Evolutionary conservation across 2,888 invertebrate genomes (phyloP).

Genomic region (Pyrrhia umbra): DNA sequence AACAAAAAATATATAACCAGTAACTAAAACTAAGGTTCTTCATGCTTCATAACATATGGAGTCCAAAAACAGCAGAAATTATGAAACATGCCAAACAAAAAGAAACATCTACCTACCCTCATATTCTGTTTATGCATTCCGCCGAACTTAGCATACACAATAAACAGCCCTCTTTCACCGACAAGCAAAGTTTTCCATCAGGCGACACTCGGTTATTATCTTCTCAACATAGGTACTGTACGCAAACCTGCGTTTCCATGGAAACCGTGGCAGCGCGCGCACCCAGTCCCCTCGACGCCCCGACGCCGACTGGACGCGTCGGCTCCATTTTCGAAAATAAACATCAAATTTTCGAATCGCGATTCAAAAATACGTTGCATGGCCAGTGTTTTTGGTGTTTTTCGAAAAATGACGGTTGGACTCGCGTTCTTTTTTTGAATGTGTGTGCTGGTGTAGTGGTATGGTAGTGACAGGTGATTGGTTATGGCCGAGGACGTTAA

Average conservation of each 20-base stretch:
- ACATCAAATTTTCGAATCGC: constrained; percentile 62
- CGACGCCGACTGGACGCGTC: constrained; percentile 75
- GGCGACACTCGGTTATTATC: constrained; percentile 50
- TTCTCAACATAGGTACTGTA: constrained; percentile 53
- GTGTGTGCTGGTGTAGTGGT: constrained; percentile 63
- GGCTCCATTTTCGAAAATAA: constrained; percentile 65
- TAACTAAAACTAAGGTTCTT: too few relatives aligned
- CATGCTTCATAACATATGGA: too few relatives aligned
- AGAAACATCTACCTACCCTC: neutral
- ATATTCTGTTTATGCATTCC: constrained; percentile 18
- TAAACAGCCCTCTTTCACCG: constrained; percentile 24
- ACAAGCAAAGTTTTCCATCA: constrained; percentile 55
- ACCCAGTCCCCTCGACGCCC: constrained; percentile 78
- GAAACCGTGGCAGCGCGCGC: constrained; percentile 85
- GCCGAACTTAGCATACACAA: constrained; percentile 42
- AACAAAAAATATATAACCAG: too few relatives aligned
- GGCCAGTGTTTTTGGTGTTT: constrained; percentile 7
- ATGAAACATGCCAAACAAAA: neutral
- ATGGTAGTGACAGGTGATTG: constrained; percentile 68
- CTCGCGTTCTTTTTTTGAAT: constrained; percentile 49
- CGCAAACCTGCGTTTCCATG: constrained; percentile 78
- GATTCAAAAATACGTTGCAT: constrained; percentile 30
- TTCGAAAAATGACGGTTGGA: constrained; percentile 30
- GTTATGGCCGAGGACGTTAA: constrained; percentile 81
- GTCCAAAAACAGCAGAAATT: constrained; percentile 1